Conservation (phyloP, 2,797 vertebrate species). For the Platalea minor region DNA sequence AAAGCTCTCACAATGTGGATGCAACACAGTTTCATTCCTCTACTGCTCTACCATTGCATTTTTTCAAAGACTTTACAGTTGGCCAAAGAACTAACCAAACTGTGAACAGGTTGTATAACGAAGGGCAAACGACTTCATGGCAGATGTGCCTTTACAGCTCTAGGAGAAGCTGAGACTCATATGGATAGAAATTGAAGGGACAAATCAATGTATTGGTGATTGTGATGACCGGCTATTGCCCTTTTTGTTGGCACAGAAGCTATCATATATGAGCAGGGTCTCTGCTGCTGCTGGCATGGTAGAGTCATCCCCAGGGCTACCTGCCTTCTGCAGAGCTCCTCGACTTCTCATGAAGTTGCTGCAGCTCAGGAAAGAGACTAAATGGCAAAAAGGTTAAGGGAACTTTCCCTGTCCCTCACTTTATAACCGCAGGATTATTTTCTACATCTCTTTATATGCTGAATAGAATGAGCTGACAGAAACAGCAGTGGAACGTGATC, state of each 20-base stretch:
- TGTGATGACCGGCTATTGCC: neutral
- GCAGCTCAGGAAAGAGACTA: neutral
- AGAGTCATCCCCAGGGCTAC: neutral
- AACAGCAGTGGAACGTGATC: neutral
- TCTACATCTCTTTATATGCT: neutral
- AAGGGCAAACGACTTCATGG: neutral
- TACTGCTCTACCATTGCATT: neutral
- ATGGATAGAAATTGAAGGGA: neutral
- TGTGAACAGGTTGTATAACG: neutral
- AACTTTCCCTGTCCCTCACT: neutral
- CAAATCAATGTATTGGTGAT: neutral
- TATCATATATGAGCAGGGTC: neutral
- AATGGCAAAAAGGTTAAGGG: neutral
- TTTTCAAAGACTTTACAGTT: neutral
- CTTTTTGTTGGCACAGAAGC: neutral
- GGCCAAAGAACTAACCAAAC: neutral
- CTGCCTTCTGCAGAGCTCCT: neutral
- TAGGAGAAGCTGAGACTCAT: neutral
- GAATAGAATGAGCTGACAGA: neutral
- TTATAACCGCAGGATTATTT: neutral
- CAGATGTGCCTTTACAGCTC: neutral
- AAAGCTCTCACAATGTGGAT: neutral
- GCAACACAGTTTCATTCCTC: neutral
- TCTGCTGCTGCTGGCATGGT: neutral
- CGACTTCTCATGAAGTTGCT: neutral